Evolutionary conservation across 2,888 invertebrate genomes (phyloP).

Genomic region (Eudemis profundana): DNA sequence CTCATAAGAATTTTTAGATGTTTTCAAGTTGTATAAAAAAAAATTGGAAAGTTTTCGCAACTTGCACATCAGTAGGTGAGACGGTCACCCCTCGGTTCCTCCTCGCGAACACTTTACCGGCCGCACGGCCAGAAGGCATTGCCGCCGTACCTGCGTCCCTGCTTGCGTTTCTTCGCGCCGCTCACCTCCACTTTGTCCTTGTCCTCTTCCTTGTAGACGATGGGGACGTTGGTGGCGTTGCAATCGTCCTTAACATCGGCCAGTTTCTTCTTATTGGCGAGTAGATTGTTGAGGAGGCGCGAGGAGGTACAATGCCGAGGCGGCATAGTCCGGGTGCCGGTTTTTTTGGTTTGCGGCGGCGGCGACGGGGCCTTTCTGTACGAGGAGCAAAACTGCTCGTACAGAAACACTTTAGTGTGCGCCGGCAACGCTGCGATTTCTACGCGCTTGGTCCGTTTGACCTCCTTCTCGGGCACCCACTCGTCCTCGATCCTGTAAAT

Average conservation of each 20-base stretch:
- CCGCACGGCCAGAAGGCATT: slow-evolving; percentile 80
- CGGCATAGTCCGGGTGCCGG: slow-evolving; percentile 51
- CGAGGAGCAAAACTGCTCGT: slow-evolving; percentile 80
- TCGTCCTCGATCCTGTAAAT: slow-evolving; percentile 92
- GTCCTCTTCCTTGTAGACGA: slow-evolving; percentile 56
- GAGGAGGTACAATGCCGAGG: slow-evolving; percentile 69
- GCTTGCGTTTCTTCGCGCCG: slow-evolving; percentile 79
- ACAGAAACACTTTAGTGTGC: slow-evolving; percentile 79
- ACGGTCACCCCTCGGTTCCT: too few relatives aligned
- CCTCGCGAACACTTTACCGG: slow-evolving; percentile 59
- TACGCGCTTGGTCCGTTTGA: slow-evolving; percentile 86
- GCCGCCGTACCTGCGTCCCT: slow-evolving; percentile 73
- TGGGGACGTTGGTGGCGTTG: slow-evolving; percentile 56
- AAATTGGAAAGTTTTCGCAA: background rate
- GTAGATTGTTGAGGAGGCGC: slow-evolving; percentile 66
- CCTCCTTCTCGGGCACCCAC: slow-evolving; percentile 92
- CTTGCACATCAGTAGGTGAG: too few relatives aligned
- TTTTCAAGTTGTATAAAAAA: too few relatives aligned
- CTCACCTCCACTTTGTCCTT: slow-evolving; percentile 56
- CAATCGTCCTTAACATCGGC: slow-evolving; percentile 53
- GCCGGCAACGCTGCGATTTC: slow-evolving; percentile 82
- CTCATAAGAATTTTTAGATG: too few relatives aligned
- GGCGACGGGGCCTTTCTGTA: slow-evolving; percentile 57
- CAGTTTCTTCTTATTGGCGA: slow-evolving; percentile 59
- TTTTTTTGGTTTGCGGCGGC: slow-evolving; percentile 45